Base-by-base conservation (phyloP, 1,140 invertebrate species). In the Chionoecetes opilio region DNA sequence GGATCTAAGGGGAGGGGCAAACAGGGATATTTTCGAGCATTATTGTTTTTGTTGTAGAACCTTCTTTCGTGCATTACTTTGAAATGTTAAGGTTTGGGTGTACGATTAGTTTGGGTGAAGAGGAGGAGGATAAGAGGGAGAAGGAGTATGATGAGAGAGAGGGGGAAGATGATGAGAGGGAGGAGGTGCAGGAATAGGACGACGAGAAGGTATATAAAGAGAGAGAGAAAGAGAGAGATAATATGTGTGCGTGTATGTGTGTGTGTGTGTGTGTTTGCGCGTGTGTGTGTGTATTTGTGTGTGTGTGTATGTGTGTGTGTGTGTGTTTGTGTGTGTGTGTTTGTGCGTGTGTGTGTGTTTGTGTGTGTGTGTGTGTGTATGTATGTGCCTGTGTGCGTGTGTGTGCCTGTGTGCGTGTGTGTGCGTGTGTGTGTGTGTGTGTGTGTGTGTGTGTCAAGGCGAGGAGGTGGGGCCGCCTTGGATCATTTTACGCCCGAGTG, bases 1-100 rank as follows among this genome's bases (percentile, higher is more conserved):
- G 5, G 3, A 14, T 14, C 46, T 53, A 17, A 53, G 46, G 11
- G 46, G 21, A 17, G 46, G 46, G 21, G 46, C 46, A 53, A 53
- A n/a, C 63, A 75, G n/a, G 63, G 63, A 75, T 75, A 75, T 75
- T 75, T 75, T 75, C 63, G 63, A 75, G 63, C 63, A 75, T 75
- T 75, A 75, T 75, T 75, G 63, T 75, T 75, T 75, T 75, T 75
- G 63, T 75, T 75, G 63, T 75, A 17, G 63, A 75, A 75, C 63
- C 63, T 75, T 75, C 63, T 75, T 75, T 75, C 21, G 11, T 75
- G 63, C 63, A 75, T n/a, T 75, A 75, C 21, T 75, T 75, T 75
- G 63, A 75, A 75, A 75, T 75, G 63, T 75, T 75, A n/a, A 75
- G 63, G 63, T 75, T 75, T 21, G 11, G 6, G 63, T 46, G 5